phyloP scores from a whole-genome alignment of 2,888 invertebrate genomes.

The Eupithecia subumbrata region DNA sequence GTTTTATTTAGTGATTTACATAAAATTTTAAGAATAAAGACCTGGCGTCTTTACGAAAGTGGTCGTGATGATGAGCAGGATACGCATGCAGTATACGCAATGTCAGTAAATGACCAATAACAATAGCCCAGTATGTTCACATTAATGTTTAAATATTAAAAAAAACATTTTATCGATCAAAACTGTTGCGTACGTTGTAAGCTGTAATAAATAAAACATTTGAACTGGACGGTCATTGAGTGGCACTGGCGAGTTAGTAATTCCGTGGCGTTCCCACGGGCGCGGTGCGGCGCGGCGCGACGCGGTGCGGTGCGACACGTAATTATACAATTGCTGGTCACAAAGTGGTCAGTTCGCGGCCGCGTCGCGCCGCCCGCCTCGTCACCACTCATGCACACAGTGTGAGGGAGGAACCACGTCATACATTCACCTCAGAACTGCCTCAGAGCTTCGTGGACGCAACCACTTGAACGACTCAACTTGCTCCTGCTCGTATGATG shows the following conservation, averaged over 20 bases:
- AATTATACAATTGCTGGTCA: conserved; percentile 72
- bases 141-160: background rate
- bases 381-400: conserved; percentile 13
- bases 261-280: conserved; percentile 42
- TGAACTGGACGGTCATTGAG: background rate
- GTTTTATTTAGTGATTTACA: no score
- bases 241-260: background rate
- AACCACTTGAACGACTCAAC: background rate
- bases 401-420: background rate
- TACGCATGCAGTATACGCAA: no score
- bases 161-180: background rate
- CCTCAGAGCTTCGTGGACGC: background rate
- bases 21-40: no score
- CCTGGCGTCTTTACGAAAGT: no score
- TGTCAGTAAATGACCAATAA: no score
- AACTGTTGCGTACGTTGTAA: background rate
- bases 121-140: no score
- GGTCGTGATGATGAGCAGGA: no score
- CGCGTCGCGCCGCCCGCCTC: conserved; percentile 18
- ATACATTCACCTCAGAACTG: background rate
- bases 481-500: no score
- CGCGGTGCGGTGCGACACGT: conserved; percentile 40
- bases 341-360: conserved; percentile 49
- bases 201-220: background rate
- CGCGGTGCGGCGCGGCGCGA: background rate